A percentile compares a stretch with the other conserved stretches of the same genome.
Evolutionary conservation across 2,113 vertebrate genomes (phyloP).

Genomic region (Pterocles orientalis): DNA sequence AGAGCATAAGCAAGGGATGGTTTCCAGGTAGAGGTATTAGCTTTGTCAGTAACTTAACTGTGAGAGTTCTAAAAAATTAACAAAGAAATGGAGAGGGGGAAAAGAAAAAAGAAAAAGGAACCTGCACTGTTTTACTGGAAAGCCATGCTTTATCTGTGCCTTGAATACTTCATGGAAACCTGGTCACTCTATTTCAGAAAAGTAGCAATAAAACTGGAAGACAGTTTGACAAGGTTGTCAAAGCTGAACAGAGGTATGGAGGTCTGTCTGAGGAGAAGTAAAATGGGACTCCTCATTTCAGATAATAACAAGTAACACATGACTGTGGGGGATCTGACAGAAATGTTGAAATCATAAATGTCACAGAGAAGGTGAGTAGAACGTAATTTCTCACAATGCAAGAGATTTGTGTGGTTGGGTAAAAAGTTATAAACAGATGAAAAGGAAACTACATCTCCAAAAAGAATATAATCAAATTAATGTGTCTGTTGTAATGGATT

Average conservation of each 20-base stretch:
- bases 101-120: background rate
- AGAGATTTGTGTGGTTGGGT: background rate
- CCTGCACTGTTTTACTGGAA: background rate
- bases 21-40: background rate
- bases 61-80: background rate
- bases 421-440: background rate
- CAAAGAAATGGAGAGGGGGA: background rate
- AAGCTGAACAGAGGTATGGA: background rate
- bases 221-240: background rate
- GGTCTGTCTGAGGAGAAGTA: background rate
- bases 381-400: background rate
- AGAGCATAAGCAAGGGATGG: background rate
- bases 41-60: background rate
- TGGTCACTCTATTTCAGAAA: background rate
- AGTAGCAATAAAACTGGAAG: background rate
- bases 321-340: background rate
- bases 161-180: background rate
- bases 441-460: background rate
- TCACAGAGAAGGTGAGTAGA: background rate
- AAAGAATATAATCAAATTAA: background rate
- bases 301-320: background rate
- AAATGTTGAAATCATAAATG: background rate
- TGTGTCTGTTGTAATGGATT: background rate
- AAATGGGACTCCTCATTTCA: background rate
- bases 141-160: background rate